Percentiles rank a stretch among this genome's conserved stretches.
phyloP scores from a whole-genome alignment of 2,888 invertebrate species.

The Sepioteuthis lessoniana region DNA sequence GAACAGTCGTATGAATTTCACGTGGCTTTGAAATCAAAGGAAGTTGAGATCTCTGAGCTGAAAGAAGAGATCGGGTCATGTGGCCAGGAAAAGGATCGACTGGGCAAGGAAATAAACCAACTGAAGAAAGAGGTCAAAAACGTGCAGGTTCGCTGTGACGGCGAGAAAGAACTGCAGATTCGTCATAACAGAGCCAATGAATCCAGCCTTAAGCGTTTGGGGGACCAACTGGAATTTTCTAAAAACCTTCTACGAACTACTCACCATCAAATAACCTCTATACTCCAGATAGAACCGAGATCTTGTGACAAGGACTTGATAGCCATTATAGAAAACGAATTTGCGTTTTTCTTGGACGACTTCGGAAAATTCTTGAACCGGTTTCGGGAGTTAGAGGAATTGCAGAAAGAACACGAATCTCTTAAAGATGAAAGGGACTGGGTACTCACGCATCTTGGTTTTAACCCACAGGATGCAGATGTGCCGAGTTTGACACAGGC shows the following conservation, averaged over 20 bases:
- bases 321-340: conserved; percentile 56
- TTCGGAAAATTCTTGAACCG: conserved; percentile 60
- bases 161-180: conserved; percentile 62
- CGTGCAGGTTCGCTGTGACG: conserved; percentile 59
- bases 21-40: conserved; percentile 57
- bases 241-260: conserved; percentile 49
- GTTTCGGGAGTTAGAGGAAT: conserved; percentile 57
- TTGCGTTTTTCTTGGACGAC: conserved; percentile 60
- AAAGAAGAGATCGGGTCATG: conserved; percentile 55
- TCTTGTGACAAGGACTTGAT: conserved; percentile 56
- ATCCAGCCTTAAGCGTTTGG: conserved; percentile 58
- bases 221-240: conserved; percentile 53
- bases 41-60: conserved; percentile 56
- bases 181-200: conserved; percentile 67
- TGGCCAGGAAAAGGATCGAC: conserved; percentile 55
- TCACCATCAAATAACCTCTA: conserved; percentile 52
- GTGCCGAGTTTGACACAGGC: conserved; percentile 59
- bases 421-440: conserved; percentile 63
- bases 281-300: conserved; percentile 49
- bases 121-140: conserved; percentile 57
- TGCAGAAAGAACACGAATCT: conserved; percentile 60
- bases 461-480: conserved; percentile 52
- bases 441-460: conserved; percentile 63
- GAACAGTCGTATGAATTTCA: conserved; percentile 63
- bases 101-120: conserved; percentile 58